These are phyloP conservation scores for Agonopterix arenella DNA, from an alignment of 2,888 invertebrate genomes.

Conservation along the genomic window DNA sequence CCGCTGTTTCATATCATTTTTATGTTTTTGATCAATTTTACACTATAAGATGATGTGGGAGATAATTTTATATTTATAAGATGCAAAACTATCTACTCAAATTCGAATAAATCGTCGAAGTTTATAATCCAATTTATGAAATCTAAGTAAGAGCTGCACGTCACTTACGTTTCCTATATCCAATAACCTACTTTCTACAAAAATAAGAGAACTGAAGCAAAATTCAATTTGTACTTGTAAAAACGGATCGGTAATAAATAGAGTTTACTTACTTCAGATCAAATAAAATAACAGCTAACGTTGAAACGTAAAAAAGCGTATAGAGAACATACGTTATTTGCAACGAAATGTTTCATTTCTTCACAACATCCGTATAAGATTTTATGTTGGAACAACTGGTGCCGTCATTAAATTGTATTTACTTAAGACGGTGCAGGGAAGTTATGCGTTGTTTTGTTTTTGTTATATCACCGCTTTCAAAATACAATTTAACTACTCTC, in stretches of 20 bases:
- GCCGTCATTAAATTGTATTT: neutral
- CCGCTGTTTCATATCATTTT: too few relatives aligned
- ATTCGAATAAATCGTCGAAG: too few relatives aligned
- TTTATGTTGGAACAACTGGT: neutral
- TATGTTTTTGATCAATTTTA: too few relatives aligned
- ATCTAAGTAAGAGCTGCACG: constrained; percentile 5
- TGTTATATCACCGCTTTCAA: too few relatives aligned
- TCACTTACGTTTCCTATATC: constrained; percentile 26
- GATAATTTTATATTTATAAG: too few relatives aligned
- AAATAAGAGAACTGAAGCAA: constrained; percentile 40
- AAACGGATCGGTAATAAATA: constrained; percentile 59
- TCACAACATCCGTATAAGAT: neutral
- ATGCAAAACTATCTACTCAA: too few relatives aligned
- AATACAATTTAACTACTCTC: too few relatives aligned
- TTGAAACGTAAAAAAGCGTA: too few relatives aligned
- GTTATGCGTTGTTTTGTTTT: too few relatives aligned
- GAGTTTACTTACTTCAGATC: constrained; percentile 62
- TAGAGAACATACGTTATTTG: neutral
- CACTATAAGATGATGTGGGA: too few relatives aligned
- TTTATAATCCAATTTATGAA: neutral
- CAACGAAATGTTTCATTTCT: neutral
- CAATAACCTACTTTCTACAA: constrained; percentile 54
- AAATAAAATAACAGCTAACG: constrained; percentile 51
- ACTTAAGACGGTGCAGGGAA: neutral
- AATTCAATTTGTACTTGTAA: constrained; percentile 69